A percentile compares a stretch with the other conserved stretches of the same genome.
These are phyloP conservation scores for Fragariocoptes setiger DNA, from an alignment of 1,140 invertebrate genomes.

Conservation along the genomic window DNA sequence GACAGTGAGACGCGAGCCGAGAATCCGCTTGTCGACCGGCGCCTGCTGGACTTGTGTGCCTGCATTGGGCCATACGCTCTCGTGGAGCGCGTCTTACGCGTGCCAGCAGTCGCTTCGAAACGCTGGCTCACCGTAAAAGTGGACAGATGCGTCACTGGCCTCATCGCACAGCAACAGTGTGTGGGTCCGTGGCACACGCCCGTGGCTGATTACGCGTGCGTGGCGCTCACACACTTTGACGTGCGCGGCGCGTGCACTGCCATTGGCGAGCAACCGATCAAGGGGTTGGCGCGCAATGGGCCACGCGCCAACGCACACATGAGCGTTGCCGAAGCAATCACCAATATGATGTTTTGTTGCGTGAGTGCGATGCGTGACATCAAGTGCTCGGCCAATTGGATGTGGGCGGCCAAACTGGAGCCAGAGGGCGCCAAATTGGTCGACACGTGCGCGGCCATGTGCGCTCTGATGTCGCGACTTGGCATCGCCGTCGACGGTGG, in stretches of 20 bases:
- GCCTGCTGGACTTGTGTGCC: constrained; percentile 9
- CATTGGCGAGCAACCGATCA: constrained; percentile 85
- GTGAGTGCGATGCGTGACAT: constrained; percentile 26
- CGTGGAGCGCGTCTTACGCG: constrained; percentile 42
- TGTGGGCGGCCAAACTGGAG: constrained; percentile 84
- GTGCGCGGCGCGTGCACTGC: constrained; percentile 46
- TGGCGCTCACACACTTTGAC: constrained; percentile 35
- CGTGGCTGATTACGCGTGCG: constrained; percentile 69
- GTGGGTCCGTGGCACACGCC: constrained; percentile 82
- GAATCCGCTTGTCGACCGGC: constrained; percentile 1
- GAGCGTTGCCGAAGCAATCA: constrained; percentile 67
- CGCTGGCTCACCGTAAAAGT: constrained; percentile 76
- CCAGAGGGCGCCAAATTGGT: constrained; percentile 60
- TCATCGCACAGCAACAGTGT: constrained; percentile 86
- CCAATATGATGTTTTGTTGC: constrained; percentile 53
- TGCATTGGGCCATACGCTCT: constrained; percentile 26
- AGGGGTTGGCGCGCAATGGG: constrained; percentile 49
- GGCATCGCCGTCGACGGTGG: constrained; percentile 82
- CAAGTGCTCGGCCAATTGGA: constrained; percentile 94
- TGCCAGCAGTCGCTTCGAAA: constrained; percentile 74
- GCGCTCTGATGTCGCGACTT: constrained; percentile 43
- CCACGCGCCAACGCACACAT: constrained; percentile 53
- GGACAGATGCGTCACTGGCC: constrained; percentile 64
- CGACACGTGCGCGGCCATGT: constrained; percentile 58
- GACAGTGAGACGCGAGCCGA: not conserved